phyloP scores from a whole-genome alignment of 2,797 vertebrate genomes.

The Erithacus rubecula region DNA sequence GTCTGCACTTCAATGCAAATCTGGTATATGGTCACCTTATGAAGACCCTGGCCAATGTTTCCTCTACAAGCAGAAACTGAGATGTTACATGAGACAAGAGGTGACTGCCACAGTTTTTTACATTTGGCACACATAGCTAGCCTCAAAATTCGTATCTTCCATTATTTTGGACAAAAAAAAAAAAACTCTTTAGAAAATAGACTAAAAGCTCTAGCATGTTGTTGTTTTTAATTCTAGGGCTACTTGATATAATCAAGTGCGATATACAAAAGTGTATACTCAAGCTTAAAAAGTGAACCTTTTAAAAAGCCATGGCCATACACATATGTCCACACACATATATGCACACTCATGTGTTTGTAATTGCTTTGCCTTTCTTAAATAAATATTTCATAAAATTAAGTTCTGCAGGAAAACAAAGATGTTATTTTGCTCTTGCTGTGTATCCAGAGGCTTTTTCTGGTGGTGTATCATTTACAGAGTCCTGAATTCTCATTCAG shows the following conservation, averaged over 20 bases:
- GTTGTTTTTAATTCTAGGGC: background rate
- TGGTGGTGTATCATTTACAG: slow-evolving; percentile 48
- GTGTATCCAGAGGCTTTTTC: slow-evolving; percentile 18
- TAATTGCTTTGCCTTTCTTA: slow-evolving; percentile 38
- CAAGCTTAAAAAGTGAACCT: background rate
- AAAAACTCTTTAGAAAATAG: background rate
- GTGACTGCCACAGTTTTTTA: background rate
- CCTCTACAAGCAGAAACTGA: background rate
- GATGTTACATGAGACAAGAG: background rate
- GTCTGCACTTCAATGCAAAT: background rate
- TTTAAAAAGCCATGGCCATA: background rate
- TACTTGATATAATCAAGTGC: background rate
- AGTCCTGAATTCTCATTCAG: slow-evolving; percentile 64
- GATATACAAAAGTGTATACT: background rate
- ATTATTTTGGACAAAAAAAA: background rate
- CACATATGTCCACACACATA: accelerated
- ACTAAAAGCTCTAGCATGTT: background rate
- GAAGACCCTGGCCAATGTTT: background rate
- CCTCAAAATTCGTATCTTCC: background rate
- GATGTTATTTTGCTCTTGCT: background rate
- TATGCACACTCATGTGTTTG: background rate
- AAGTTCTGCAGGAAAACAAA: slow-evolving; percentile 20
- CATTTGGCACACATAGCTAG: background rate
- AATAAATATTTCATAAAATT: slow-evolving; percentile 47
- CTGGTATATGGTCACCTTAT: background rate